Base-by-base conservation (phyloP, 2,113 vertebrate genomes). In the Barbus barbus region DNA sequence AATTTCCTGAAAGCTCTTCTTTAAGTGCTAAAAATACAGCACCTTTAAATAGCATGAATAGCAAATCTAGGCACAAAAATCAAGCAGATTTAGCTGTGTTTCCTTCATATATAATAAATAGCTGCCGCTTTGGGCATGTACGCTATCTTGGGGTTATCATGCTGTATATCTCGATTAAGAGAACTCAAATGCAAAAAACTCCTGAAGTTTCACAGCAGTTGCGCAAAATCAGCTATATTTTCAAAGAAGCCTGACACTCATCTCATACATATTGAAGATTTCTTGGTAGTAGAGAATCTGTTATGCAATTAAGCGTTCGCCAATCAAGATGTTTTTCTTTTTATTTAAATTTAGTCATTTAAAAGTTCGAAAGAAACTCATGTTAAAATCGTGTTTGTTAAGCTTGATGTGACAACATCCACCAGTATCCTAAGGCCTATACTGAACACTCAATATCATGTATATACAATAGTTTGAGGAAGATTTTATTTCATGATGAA, bases 71-170 rank as follows among this genome's bases (percentile, higher is more conserved):
- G 14, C 12, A n/a, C 20, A 58, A 8, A 58, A 77, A n/a, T n/a
- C 46, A 51, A 22, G 26, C 73, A 31, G 16, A 31, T 58, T 12
- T 58, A 7, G 20, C 31, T 9, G 18, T 9, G 31, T 78, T 36
- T 38, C 33, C 48, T 58, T 78, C 20, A 78, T 60, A 78, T 78
- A 58, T 60, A 60, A 38, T 78, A 38, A 78, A 78, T 60, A n/a
- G 48, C 28, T 58, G 75, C 33, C 60, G 53, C 75, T 78, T 78
- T n/a, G 75, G 75, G 53, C 53, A 78, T 56, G 72, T 33, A 13
- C 20, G 2, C 5, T 76, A 33, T 22, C 22, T 72, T 72, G 33
- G 4, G 24, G 31, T 9, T 58, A 60, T 78, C 12, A 60, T 60
- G 53, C 31, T 56, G 31, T 16, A 78, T 38, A 12, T 38, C 31